A percentile compares a stretch with the other conserved stretches of the same genome.
Evolutionary conservation across 2,888 invertebrate genomes (phyloP).

Genomic region (Drosophila maculinotata): DNA sequence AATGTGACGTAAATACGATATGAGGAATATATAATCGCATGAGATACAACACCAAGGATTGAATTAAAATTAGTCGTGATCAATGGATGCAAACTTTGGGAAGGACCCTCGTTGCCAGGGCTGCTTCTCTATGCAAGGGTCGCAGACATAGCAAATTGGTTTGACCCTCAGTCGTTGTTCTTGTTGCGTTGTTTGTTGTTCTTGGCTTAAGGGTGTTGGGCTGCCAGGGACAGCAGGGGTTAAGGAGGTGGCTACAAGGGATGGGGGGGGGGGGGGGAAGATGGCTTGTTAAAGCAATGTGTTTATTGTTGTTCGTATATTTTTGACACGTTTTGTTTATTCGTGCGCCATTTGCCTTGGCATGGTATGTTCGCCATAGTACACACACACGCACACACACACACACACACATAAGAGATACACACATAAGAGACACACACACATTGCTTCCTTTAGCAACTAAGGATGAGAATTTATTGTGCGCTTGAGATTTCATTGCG

Average conservation of each 20-base stretch:
- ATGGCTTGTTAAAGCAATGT: slow-evolving; percentile 19
- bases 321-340: slow-evolving; percentile 67
- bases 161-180: slow-evolving; percentile 23
- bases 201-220: neutral
- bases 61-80: slow-evolving; percentile 1
- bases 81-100: slow-evolving; percentile 1
- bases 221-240: neutral
- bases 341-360: slow-evolving; percentile 46
- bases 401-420: slow-evolving; percentile 11
- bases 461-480: slow-evolving; percentile 37
- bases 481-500: slow-evolving; percentile 62
- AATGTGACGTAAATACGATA: no score
- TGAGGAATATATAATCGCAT: no score
- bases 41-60: no score
- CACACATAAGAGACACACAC: slow-evolving; percentile 5
- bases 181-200: slow-evolving; percentile 20
- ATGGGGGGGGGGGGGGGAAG: neutral
- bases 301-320: slow-evolving; percentile 61
- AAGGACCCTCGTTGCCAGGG: slow-evolving; percentile 17
- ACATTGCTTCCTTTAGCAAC: slow-evolving; percentile 5
- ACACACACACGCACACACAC: slow-evolving; percentile 9
- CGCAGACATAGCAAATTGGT: slow-evolving; percentile 24
- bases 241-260: neutral
- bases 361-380: slow-evolving; percentile 5
- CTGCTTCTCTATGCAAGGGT: slow-evolving; percentile 1